Percentiles rank a stretch among this genome's conserved stretches.
Conservation (phyloP, 2,888 invertebrate species). For the Nipponacmea schrenckii region DNA sequence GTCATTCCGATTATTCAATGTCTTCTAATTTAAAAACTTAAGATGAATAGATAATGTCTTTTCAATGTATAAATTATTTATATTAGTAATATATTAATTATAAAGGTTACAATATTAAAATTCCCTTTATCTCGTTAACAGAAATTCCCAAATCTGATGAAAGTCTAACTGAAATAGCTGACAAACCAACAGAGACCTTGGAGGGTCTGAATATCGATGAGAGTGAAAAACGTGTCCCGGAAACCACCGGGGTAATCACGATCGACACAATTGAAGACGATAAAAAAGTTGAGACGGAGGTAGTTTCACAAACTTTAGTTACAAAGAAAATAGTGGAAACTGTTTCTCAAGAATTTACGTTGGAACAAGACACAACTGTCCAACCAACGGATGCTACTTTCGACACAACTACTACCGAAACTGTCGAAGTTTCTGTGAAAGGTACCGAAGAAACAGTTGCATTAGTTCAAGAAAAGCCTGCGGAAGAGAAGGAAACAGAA, state of each 20-base stretch:
- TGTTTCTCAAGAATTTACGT: conserved; percentile 28
- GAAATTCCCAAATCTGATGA: conserved; percentile 20
- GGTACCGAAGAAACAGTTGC: background rate
- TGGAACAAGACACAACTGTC: conserved; percentile 18
- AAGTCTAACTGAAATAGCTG: conserved; percentile 20
- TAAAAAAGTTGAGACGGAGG: conserved; percentile 50
- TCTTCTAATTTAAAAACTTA: too few relatives aligned
- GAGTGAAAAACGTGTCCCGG: conserved; percentile 47
- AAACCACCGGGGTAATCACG: conserved; percentile 45
- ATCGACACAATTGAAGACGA: conserved; percentile 52
- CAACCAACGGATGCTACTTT: background rate
- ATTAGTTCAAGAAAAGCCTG: conserved; percentile 1
- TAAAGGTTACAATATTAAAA: too few relatives aligned
- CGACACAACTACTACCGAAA: background rate
- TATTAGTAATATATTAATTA: too few relatives aligned
- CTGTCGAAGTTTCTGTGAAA: background rate
- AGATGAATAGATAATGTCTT: too few relatives aligned
- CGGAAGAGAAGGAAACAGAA: background rate
- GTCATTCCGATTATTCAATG: too few relatives aligned
- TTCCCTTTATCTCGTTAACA: background rate
- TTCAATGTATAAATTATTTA: too few relatives aligned
- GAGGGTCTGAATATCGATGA: conserved; percentile 53
- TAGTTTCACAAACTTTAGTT: conserved; percentile 55
- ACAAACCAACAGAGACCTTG: conserved; percentile 32
- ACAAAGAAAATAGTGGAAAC: conserved; percentile 34